phyloP scores from a whole-genome alignment of 2,797 vertebrate genomes.

The Pampus argenteus region DNA sequence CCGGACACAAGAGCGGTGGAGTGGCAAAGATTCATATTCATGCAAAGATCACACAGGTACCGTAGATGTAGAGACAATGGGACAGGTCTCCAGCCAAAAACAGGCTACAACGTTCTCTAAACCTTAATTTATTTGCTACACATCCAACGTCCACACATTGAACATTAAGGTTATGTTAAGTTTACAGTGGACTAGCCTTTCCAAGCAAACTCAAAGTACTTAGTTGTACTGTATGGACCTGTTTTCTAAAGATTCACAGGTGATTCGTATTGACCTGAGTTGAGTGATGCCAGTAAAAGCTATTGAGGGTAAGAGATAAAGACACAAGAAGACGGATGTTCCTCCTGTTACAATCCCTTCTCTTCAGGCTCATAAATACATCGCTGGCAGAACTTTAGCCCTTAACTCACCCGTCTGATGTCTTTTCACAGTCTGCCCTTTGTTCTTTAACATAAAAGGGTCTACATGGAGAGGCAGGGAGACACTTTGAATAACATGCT shows the following conservation, averaged over 20 bases:
- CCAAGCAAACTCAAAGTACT: conserved; percentile 5
- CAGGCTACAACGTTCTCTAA: no score
- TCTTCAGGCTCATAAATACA: conserved; percentile 46
- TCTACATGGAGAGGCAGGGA: conserved; percentile 37
- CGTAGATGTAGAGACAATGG: neutral
- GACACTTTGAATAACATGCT: conserved; percentile 74
- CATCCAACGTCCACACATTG: neutral
- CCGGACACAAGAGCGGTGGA: conserved; percentile 26
- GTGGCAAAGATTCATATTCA: conserved; percentile 67
- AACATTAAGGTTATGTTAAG: neutral
- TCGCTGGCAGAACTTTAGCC: conserved; percentile 37
- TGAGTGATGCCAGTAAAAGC: conserved; percentile 52
- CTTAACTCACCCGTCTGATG: conserved; percentile 63
- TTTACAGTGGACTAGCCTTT: conserved; percentile 3
- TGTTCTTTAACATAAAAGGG: conserved; percentile 75
- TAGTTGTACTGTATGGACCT: neutral
- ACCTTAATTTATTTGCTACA: no score
- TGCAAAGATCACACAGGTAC: conserved; percentile 43
- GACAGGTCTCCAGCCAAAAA: neutral
- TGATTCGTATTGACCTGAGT: conserved; percentile 46
- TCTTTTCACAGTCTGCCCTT: conserved; percentile 67
- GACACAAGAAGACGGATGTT: conserved; percentile 57
- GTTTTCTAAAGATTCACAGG: conserved; percentile 40
- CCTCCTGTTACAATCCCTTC: conserved; percentile 25
- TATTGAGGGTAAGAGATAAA: conserved; percentile 50